These are phyloP conservation scores for Sinhomidia bicolor DNA, from an alignment of 2,888 invertebrate genomes.

Conservation along the genomic window DNA sequence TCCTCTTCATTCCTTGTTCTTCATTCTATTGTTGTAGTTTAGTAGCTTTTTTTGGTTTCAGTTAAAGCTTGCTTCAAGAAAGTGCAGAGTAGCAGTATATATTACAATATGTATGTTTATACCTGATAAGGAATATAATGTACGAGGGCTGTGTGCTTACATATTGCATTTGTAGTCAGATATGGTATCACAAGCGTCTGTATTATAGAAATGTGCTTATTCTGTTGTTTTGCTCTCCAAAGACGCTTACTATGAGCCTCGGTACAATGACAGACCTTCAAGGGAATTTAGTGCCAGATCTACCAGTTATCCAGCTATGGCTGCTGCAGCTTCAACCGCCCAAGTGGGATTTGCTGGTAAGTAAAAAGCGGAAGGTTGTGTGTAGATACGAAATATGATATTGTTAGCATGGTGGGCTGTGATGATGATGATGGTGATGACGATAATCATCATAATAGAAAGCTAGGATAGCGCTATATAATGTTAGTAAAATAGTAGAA, in stretches of 20 bases:
- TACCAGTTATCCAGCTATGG: slow-evolving; percentile 73
- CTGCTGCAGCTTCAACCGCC: slow-evolving; percentile 58
- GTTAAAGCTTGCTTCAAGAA: too few species aligned
- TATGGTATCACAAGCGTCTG: too few species aligned
- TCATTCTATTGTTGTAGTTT: background rate
- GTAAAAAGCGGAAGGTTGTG: slow-evolving; percentile 20
- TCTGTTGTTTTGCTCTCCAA: background rate
- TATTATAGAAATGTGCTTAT: background rate
- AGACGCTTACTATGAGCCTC: slow-evolving; percentile 68
- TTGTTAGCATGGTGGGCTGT: background rate
- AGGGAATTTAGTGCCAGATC: slow-evolving; percentile 75
- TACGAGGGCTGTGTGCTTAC: too few species aligned
- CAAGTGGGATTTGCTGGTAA: slow-evolving; percentile 77
- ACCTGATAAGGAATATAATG: too few species aligned
- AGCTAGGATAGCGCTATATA: background rate
- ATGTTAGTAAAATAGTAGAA: background rate
- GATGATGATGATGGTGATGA: background rate
- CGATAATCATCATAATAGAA: slow-evolving; percentile 34
- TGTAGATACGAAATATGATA: slow-evolving; percentile 42
- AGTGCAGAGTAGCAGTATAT: too few species aligned
- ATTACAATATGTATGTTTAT: too few species aligned
- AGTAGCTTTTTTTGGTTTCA: background rate
- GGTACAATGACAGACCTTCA: slow-evolving; percentile 69
- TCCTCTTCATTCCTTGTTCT: background rate
- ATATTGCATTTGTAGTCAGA: too few species aligned